Evolutionary conservation across 2,113 vertebrate genomes (phyloP).

Genomic region (Macrotus californicus): DNA sequence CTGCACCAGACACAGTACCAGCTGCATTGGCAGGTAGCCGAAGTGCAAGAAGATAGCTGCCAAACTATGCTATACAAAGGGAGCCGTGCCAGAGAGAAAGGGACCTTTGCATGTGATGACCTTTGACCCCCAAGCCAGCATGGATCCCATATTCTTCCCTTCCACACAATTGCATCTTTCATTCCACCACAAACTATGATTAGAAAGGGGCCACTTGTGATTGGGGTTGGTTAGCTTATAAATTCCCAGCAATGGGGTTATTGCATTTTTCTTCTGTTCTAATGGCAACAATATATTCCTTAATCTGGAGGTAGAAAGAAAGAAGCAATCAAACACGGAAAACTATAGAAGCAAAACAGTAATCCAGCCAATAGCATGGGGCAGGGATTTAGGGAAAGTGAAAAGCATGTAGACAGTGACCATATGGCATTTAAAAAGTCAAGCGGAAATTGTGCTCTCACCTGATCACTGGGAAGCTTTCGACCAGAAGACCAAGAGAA

Average conservation of each 20-base stretch:
- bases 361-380: not conserved
- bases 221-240: conserved; percentile 70
- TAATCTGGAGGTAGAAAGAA: conserved; percentile 69
- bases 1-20: conserved; percentile 89
- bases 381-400: not conserved
- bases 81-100: conserved; percentile 87
- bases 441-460: conserved; percentile 38
- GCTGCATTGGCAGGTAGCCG: conserved; percentile 93
- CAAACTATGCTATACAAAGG: conserved; percentile 88
- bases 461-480: conserved; percentile 27
- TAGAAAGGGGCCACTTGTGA: conserved; percentile 79
- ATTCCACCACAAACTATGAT: conserved; percentile 87
- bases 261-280: conserved; percentile 73
- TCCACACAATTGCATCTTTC: conserved; percentile 94
- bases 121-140: conserved; percentile 87
- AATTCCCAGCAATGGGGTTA: conserved; percentile 78
- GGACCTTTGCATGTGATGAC: conserved; percentile 85
- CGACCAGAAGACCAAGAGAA: not conserved
- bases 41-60: conserved; percentile 86
- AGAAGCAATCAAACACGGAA: conserved; percentile 71
- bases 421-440: conserved; percentile 37
- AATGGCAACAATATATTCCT: conserved; percentile 76
- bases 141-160: conserved; percentile 91
- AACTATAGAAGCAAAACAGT: conserved; percentile 55
- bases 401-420: conserved; percentile 9